Base-by-base conservation (phyloP, 2,888 invertebrate genomes). In the Drosophila dives region DNA sequence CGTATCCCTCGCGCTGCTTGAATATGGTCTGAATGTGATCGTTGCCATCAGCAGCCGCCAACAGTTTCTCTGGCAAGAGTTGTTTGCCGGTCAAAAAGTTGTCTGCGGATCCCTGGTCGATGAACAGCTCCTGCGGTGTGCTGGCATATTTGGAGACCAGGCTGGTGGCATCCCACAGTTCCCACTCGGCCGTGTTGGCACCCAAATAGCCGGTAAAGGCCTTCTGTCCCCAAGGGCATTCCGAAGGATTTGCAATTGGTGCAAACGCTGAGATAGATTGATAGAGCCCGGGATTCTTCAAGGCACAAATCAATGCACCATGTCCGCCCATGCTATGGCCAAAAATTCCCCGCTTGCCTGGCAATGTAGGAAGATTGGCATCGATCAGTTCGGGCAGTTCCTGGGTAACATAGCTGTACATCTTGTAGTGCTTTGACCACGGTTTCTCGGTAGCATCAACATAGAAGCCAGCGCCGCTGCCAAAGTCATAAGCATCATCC, bases 241-340 rank as follows among this genome's bases (percentile, higher is more conserved):
- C 94, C 3, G 94, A 94, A 0, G 99, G 99, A 93, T 99, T 98
- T 81, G 96, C 96, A 89, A 99, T 98, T 0, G 99, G 99, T 5
- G 99, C 96, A 94, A 99, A 99, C 7, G 98, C 98, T 75, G 99
- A 98, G 0, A 98, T 98, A 11, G 96, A 95, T 89, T 95, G 95
- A 93, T 97, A 99, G 66, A 96, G 93, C 17, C 97, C 97, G 12
- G 99, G 99, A 93, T 98, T 98, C 93, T 97, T 97, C 49, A 99
- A 93, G 7, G 97, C 97, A 90, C 97, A 97, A 61, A 98, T 95
- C 54, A 99, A 92, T 20, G 99, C 99, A 36, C 99, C 99, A 93
- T 99, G 99, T 32, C 99, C 99, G 70, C 99, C 99, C 99, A 99
- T 99, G 91, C 99, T 98, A 87, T 97, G 97, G 0, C 97, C 97